Evolutionary conservation across 2,797 vertebrate genomes (phyloP), one percentile per base, ranked within the genome.

Genomic region (Vultur gryphus): DNA sequence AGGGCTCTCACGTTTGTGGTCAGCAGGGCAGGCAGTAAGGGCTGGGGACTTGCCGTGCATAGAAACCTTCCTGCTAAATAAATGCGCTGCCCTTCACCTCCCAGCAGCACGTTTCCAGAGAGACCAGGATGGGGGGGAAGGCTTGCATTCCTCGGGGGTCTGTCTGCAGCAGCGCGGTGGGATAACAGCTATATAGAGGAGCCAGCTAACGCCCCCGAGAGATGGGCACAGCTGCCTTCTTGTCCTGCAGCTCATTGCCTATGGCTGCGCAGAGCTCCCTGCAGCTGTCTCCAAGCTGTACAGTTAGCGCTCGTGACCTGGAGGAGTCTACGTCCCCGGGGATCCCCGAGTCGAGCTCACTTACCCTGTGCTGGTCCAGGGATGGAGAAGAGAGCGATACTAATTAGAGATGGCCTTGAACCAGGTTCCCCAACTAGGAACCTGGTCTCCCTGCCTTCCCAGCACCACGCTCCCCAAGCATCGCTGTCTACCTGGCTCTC

Each of bases 181-280:
- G 79, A 9, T 67, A 31, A 5, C 57, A 58, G 84, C 77, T 55
- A 5, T 26, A 7, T 10, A 13, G 25, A 75, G 65, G 55, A 88
- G 92, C 11, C 52, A 33, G 87, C 10, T 20, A n/a, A 31, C 5
- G 39, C 72, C 41, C 43, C 1, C 3, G 29, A 52, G 85, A 76
- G 59, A 65, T 35, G 43, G 72, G 51, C 90, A n/a, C 83, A 84
- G 96, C 94, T 94, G 95, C 88, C 67, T 86, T 24, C 67, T 49
- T 0, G 0, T 69, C 75, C 85, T 29, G 35, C 62, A 57, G 54
- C 95, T 75, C 43, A 1, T 18, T 2, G 0, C 65, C 1, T 4
- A 3, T 2, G 88, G 85, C 78, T 70, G 87, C 71, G 25, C 21
- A 0, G 17, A 28, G 90, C 79, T 88, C 29, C 72, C n/a, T 12